phyloP scores from a whole-genome alignment of 1,140 invertebrate genomes.

The Littorina saxatilis region DNA sequence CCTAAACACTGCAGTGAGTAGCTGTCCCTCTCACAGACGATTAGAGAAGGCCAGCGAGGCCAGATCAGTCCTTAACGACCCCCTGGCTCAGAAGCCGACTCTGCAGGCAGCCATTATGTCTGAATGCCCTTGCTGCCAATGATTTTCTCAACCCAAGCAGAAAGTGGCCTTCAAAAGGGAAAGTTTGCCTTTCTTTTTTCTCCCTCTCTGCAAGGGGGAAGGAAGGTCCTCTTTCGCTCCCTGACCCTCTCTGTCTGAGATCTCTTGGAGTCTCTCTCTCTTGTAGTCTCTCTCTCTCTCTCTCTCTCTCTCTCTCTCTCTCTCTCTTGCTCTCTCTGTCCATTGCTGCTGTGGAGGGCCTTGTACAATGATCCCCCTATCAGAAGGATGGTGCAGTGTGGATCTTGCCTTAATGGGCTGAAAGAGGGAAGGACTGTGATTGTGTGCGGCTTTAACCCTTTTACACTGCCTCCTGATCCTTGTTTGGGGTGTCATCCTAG shows the following conservation, averaged over 20 bases:
- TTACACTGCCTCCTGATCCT: not conserved
- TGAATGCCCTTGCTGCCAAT: not conserved
- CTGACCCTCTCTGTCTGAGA: too few relatives aligned
- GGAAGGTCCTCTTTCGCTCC: slow-evolving; percentile 11
- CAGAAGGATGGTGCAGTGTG: not conserved
- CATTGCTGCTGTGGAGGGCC: too few relatives aligned
- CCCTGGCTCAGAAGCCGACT: not conserved
- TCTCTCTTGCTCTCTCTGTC: not conserved
- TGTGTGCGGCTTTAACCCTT: not conserved
- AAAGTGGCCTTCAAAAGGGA: too few relatives aligned
- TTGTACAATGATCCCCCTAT: slow-evolving; percentile 13
- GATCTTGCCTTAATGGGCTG: not conserved
- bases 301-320: too few relatives aligned
- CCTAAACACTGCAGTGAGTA: too few relatives aligned
- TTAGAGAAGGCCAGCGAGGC: too few relatives aligned
- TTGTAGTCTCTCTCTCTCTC: too few relatives aligned
- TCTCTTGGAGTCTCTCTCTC: too few relatives aligned
- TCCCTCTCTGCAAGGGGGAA: not conserved
- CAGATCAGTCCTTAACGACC: not conserved
- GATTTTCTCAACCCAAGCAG: too few relatives aligned
- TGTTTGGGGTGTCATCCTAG: too few relatives aligned
- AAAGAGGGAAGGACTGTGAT: not conserved
- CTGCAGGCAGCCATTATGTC: not conserved
- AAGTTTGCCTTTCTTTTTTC: slow-evolving; percentile 1
- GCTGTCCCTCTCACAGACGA: too few relatives aligned